Base-by-base conservation (phyloP, 1,140 invertebrate species). In the Catajapyx aquilonaris region DNA sequence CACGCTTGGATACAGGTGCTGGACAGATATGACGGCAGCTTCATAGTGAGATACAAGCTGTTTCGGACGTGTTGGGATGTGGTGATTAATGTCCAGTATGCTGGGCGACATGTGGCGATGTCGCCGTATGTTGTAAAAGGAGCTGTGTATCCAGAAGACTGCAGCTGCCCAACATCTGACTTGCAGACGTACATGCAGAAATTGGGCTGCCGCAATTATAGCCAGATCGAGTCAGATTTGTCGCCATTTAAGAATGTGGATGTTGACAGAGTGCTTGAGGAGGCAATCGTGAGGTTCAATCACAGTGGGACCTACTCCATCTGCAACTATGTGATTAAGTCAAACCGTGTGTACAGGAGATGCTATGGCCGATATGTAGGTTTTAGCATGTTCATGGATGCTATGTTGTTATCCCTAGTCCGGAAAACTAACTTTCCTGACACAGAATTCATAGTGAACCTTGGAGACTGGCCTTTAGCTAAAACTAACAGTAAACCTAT, bases 361-460 rank as follows among this genome's bases (percentile, higher is more conserved):
- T 94, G 88, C 51, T 87, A 86, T 63, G 90, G 91, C 16, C 71
- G 91, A 60, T 76, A 94, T 62, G 73, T 86, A n/a, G 88, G 83
- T 10, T 97, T 95, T 53, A 87, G 87, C 55, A 88, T 90, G 69
- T 96, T 96, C 60, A 73, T 81, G 55, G 90, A 96, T 62, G 71
- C 73, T 34, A 79, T 90, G 42, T 60, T 96, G 15, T 53, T 87
- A 19, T 90, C 85, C 1, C 50, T 96, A 11, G 54, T 71, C 9
- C 61, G 85, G 43, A 90, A 90, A 68, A 72, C 79, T n/a, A 43
- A 57, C 16, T 53, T 96, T 31, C 85, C 88, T 10, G 78, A 96
- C 60, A 56, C 84, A 39, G 87, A 95, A 56, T 74, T 97, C 47
- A 76, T 93, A 46, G 67, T 85, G 20, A 97, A 96, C 62, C 64